phyloP scores from a whole-genome alignment of 2,113 vertebrate species.

The Chamaea fasciata region DNA sequence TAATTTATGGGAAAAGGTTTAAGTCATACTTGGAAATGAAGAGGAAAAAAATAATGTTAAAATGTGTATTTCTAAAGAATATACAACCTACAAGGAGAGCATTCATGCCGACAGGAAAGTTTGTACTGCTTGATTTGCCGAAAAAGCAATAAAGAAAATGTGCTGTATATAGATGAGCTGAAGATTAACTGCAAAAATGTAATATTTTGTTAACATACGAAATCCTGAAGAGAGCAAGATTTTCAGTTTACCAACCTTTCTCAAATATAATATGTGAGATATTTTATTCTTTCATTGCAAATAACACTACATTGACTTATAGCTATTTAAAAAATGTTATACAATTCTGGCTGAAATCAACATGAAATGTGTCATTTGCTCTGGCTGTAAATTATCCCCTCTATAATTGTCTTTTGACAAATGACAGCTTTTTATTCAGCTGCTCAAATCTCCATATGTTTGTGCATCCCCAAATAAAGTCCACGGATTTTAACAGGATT shows the following conservation, averaged over 20 bases:
- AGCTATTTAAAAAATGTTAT: not conserved
- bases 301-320: not conserved
- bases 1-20: not conserved
- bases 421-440: not conserved
- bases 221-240: not conserved
- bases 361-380: not conserved
- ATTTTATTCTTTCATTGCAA: not conserved
- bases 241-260: not conserved
- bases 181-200: not conserved
- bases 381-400: not conserved
- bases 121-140: not conserved
- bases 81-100: not conserved
- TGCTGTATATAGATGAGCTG: not conserved
- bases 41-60: constrained; percentile 15
- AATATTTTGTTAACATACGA: constrained; percentile 19
- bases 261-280: not conserved
- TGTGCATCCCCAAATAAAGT: constrained; percentile 8
- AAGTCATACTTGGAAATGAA: constrained; percentile 24
- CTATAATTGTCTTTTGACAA: constrained; percentile 5
- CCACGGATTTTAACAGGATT: not conserved
- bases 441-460: not conserved
- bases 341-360: constrained; percentile 13
- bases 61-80: not conserved
- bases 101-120: not conserved
- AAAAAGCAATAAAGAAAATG: not conserved